Conservation (phyloP, 2,113 vertebrate species). For the Pelmatolapia mariae region DNA sequence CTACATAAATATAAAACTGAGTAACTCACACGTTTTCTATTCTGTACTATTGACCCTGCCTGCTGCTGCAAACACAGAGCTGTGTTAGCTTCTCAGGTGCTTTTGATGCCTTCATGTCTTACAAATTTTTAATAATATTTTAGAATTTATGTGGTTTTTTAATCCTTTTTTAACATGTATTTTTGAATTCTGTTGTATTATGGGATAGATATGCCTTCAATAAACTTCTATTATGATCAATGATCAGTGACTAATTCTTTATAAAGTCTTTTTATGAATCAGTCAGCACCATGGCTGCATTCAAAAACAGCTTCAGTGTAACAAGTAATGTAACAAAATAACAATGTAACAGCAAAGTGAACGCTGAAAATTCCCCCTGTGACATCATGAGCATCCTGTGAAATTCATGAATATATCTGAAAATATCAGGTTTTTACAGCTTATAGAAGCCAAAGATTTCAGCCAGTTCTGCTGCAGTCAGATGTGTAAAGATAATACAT, state of each 20-base stretch:
- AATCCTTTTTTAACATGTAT: neutral
- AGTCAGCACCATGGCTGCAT: neutral
- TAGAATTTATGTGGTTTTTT: rapidly evolving
- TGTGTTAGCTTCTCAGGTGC: neutral
- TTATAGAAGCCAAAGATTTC: neutral
- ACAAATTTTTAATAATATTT: neutral
- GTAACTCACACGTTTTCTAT: neutral
- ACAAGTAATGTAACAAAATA: no score
- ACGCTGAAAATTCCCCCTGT: neutral
- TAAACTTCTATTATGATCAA: neutral
- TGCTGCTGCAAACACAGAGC: neutral
- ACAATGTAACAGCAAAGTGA: neutral
- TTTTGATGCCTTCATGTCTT: rapidly evolving
- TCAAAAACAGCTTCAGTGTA: neutral
- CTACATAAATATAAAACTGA: neutral
- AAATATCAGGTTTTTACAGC: neutral
- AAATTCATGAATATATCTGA: neutral
- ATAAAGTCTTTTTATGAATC: neutral
- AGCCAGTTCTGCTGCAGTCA: neutral
- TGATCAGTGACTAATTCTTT: neutral
- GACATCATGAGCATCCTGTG: neutral
- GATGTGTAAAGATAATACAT: neutral
- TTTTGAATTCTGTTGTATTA: neutral
- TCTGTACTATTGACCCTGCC: rapidly evolving
- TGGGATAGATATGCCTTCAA: rapidly evolving